Conservation (phyloP, 2,888 invertebrate genomes). For the Mechanitis messenoides region DNA sequence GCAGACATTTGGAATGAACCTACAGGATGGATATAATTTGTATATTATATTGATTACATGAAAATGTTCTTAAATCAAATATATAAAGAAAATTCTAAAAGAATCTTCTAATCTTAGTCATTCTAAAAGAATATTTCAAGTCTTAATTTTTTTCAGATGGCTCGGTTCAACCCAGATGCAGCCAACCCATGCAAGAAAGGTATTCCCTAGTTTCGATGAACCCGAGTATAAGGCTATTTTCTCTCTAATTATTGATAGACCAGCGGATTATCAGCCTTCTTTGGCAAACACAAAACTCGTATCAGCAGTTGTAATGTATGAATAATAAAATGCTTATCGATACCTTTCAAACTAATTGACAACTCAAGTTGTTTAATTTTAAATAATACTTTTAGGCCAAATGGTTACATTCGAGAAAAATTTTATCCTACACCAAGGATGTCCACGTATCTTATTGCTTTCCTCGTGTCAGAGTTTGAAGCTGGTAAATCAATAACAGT, state of each 20-base stretch:
- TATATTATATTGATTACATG: too few species aligned
- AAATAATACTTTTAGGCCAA: slow-evolving; percentile 41
- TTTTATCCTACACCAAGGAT: slow-evolving; percentile 80
- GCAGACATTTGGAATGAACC: too few species aligned
- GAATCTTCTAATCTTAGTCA: too few species aligned
- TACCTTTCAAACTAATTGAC: too few species aligned
- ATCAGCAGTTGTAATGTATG: slow-evolving; percentile 47
- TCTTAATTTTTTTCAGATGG: slow-evolving; percentile 65
- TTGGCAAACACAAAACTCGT: slow-evolving; percentile 56
- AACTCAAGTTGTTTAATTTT: background rate
- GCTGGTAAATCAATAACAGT: slow-evolving; percentile 42
- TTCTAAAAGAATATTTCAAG: background rate
- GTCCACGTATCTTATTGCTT: slow-evolving; percentile 91
- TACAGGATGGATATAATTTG: too few species aligned
- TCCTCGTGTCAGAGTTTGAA: slow-evolving; percentile 85
- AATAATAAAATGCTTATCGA: background rate
- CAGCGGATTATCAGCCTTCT: slow-evolving; percentile 46
- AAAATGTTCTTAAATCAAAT: background rate
- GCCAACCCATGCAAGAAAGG: slow-evolving; percentile 81
- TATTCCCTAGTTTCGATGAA: slow-evolving; percentile 87
- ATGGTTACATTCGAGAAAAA: slow-evolving; percentile 79
- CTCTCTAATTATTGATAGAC: slow-evolving; percentile 58
- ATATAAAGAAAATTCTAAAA: too few species aligned
- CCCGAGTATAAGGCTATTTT: slow-evolving; percentile 71
- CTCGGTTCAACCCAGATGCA: slow-evolving; percentile 83